Evolutionary conservation across 2,113 vertebrate genomes (phyloP).

Genomic region (Xerus inauris): DNA sequence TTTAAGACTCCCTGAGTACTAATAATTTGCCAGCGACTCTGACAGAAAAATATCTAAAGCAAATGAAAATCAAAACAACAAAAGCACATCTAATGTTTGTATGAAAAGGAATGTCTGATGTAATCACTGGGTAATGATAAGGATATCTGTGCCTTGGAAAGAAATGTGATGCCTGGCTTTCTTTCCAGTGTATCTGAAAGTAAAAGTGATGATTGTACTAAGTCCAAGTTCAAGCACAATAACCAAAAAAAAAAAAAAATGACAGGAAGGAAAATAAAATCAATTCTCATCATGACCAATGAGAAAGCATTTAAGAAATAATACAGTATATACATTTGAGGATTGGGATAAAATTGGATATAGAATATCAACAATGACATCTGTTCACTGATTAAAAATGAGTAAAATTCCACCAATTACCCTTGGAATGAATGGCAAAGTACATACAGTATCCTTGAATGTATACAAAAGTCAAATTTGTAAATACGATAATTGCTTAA

Average conservation of each 20-base stretch:
- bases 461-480: neutral
- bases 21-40: constrained; percentile 1
- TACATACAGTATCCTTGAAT: constrained; percentile 54
- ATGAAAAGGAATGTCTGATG: constrained; percentile 48
- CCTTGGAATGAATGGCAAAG: constrained; percentile 58
- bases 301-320: constrained; percentile 68
- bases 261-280: constrained; percentile 54
- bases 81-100: constrained; percentile 38
- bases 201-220: constrained; percentile 19
- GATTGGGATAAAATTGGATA: constrained; percentile 75
- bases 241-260: neutral
- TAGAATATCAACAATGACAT: constrained; percentile 69
- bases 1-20: constrained; percentile 21
- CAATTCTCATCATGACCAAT: constrained; percentile 64
- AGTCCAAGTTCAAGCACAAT: constrained; percentile 63
- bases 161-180: constrained; percentile 23
- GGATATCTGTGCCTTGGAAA: constrained; percentile 65
- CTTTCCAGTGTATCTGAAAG: constrained; percentile 71
- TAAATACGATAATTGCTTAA: neutral
- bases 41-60: constrained; percentile 40
- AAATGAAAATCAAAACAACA: constrained; percentile 51
- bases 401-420: constrained; percentile 70
- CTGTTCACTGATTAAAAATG: constrained; percentile 48
- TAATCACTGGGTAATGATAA: constrained; percentile 48
- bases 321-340: constrained; percentile 79